A percentile compares a stretch with the other conserved stretches of the same genome.
Conservation (phyloP, 1,140 invertebrate species). For the Branchinecta lynchi region DNA sequence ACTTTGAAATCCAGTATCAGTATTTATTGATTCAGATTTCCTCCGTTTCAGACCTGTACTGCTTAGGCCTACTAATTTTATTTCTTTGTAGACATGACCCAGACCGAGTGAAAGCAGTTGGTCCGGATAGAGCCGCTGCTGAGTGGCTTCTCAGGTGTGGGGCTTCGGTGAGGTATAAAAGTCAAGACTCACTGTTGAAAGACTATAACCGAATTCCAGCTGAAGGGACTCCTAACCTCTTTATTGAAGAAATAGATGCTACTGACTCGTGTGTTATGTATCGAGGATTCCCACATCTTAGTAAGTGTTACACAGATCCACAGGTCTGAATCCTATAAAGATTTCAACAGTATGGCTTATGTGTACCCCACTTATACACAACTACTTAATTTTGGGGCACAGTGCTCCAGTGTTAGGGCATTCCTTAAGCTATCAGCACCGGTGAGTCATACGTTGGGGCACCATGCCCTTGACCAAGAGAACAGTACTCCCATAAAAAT, state of each 20-base stretch:
- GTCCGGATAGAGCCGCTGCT: conserved; percentile 69
- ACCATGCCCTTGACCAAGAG: no score
- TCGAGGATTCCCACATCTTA: conserved; percentile 58
- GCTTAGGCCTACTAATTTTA: not conserved
- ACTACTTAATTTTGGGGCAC: no score
- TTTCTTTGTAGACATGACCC: conserved; percentile 41
- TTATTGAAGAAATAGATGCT: conserved; percentile 55
- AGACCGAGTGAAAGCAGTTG: conserved; percentile 50
- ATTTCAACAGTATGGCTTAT: no score
- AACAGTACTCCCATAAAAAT: no score
- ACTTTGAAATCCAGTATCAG: no score
- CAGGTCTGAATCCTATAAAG: no score
- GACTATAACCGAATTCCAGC: conserved; percentile 55
- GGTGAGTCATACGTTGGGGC: no score
- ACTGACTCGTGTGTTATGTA: conserved; percentile 56
- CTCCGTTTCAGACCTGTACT: not conserved
- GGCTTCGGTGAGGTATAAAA: conserved; percentile 51
- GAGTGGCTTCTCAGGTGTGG: conserved; percentile 77
- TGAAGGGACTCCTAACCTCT: conserved; percentile 31
- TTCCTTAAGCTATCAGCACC: no score
- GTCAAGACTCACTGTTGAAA: conserved; percentile 34
- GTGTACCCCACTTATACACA: no score
- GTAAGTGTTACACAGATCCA: conserved; percentile 33
- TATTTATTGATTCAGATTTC: not conserved
- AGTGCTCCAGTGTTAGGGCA: no score